Conservation (phyloP, 2,113 vertebrate species). For the Ailuropoda melanoleuca region DNA sequence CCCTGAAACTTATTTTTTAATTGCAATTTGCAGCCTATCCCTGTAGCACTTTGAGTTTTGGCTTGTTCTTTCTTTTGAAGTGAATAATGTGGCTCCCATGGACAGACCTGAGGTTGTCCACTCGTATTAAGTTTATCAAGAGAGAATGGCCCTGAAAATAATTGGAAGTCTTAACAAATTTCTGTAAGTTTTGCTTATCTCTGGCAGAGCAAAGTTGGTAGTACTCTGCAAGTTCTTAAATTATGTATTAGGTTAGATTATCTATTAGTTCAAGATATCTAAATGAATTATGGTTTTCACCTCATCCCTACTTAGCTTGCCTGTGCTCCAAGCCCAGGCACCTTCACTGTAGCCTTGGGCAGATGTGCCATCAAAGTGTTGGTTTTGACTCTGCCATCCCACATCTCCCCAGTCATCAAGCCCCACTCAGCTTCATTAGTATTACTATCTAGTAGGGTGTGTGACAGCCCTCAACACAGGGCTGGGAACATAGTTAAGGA, state of each 20-base stretch:
- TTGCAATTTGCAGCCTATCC: neutral
- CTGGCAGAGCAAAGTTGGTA: neutral
- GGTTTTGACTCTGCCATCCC: rapidly evolving
- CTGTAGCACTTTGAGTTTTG: neutral
- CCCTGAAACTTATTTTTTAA: neutral
- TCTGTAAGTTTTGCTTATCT: neutral
- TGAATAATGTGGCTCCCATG: neutral
- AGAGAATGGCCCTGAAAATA: neutral
- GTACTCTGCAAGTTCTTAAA: neutral
- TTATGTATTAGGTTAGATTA: neutral
- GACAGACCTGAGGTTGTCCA: neutral
- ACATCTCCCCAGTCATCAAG: neutral
- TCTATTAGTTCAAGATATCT: neutral
- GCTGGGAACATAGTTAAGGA: neutral
- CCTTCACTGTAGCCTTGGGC: rapidly evolving
- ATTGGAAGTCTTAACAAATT: neutral
- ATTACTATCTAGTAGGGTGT: neutral
- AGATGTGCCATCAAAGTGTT: rapidly evolving
- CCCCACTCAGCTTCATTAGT: neutral
- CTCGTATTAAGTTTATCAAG: neutral
- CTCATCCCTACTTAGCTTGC: neutral
- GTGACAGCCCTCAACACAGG: neutral
- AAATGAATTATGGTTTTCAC: no score
- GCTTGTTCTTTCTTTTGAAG: neutral
- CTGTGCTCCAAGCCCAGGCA: rapidly evolving